These are phyloP conservation scores for Stenurella melanura DNA, from an alignment of 2,888 invertebrate species.

Conservation along the genomic window DNA sequence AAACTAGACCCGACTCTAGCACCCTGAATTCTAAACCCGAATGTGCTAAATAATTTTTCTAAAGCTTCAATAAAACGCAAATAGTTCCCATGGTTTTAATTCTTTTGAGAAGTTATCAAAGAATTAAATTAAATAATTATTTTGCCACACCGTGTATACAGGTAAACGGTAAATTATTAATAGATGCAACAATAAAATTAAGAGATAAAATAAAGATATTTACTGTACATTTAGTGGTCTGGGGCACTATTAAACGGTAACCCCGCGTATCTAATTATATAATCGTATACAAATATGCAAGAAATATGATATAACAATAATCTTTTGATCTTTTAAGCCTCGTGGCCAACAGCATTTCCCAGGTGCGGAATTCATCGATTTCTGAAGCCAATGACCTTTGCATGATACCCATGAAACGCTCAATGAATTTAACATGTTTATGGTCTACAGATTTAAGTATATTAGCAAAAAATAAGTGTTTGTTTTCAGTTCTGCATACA, in stretches of 20 bases:
- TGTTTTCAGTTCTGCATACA: not conserved
- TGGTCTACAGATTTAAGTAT: conserved; percentile 2
- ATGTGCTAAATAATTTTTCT: too few species aligned
- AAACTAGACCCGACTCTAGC: too few species aligned
- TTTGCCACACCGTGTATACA: not conserved
- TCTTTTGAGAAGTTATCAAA: too few species aligned
- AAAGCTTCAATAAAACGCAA: too few species aligned
- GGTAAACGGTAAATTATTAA: not conserved
- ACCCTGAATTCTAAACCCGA: too few species aligned
- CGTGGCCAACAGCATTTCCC: conserved; percentile 3
- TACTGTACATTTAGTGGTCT: not conserved
- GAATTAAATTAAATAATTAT: too few species aligned
- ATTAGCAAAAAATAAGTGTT: not conserved
- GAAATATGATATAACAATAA: not conserved
- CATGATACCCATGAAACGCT: not conserved
- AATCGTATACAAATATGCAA: not conserved
- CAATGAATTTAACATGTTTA: conserved; percentile 6
- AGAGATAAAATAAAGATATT: not conserved
- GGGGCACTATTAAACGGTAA: not conserved
- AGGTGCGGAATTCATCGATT: conserved; percentile 14
- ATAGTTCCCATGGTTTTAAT: too few species aligned
- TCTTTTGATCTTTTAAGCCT: not conserved
- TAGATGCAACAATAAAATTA: not conserved
- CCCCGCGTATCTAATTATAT: not conserved
- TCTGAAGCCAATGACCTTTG: conserved; percentile 20